phyloP scores from a whole-genome alignment of 1,140 invertebrate species.

The Asobara japonica region DNA sequence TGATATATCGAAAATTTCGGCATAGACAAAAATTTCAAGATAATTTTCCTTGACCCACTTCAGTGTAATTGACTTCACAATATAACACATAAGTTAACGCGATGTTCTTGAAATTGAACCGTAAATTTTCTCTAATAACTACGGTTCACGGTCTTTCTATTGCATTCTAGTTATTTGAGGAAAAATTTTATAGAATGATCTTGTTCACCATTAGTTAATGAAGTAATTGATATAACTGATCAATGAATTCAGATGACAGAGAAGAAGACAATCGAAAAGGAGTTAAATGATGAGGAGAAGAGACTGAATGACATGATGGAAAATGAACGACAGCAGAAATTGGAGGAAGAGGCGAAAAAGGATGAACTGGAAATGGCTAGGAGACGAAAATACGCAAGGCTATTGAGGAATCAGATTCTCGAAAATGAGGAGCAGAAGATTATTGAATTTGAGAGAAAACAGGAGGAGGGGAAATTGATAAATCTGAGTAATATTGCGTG shows the following conservation, averaged over 20 bases:
- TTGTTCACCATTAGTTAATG: too few relatives aligned
- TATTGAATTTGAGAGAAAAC: constrained; percentile 72
- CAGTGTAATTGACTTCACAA: too few relatives aligned
- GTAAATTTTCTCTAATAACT: too few relatives aligned
- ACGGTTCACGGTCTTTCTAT: too few relatives aligned
- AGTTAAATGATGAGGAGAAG: constrained; percentile 70
- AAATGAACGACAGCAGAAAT: constrained; percentile 66
- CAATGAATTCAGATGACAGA: constrained; percentile 60
- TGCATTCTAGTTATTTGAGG: too few relatives aligned
- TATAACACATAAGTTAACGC: too few relatives aligned
- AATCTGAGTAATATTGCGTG: constrained; percentile 69
- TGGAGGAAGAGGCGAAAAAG: constrained; percentile 59
- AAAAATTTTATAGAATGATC: too few relatives aligned
- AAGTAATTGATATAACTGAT: neutral
- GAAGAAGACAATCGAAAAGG: constrained; percentile 63
- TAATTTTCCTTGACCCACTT: too few relatives aligned
- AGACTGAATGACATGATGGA: constrained; percentile 73
- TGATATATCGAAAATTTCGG: too few relatives aligned
- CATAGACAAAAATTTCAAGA: too few relatives aligned
- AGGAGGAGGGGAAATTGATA: constrained; percentile 73
- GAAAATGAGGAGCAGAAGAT: constrained; percentile 70
- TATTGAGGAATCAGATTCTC: constrained; percentile 68
- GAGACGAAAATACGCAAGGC: constrained; percentile 58
- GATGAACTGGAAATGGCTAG: constrained; percentile 49
- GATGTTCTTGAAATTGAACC: too few relatives aligned